These are phyloP conservation scores for Abrostola tripartita DNA, from an alignment of 2,888 invertebrate species.

Conservation along the genomic window DNA sequence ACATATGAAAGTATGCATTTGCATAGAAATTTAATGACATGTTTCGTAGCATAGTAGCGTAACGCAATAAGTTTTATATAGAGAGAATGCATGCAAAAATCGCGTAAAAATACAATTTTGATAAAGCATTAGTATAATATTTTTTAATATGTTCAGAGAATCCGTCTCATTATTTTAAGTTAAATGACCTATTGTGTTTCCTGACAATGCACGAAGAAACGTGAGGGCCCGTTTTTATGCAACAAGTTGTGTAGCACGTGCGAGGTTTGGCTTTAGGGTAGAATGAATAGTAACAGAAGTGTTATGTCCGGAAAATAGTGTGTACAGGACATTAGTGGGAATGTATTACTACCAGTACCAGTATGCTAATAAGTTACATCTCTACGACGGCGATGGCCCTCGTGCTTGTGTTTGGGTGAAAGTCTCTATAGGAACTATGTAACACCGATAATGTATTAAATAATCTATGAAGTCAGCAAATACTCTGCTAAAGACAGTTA, in stretches of 20 bases:
- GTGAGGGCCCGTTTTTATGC: slow-evolving; percentile 54
- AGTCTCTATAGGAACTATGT: slow-evolving; percentile 47
- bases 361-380: slow-evolving; percentile 66
- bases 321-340: slow-evolving; percentile 41
- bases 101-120: neutral
- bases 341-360: slow-evolving; percentile 47
- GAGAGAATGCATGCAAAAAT: neutral
- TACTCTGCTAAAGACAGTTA: neutral
- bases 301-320: slow-evolving; percentile 32
- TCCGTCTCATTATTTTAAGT: slow-evolving; percentile 52
- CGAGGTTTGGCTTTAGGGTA: slow-evolving; percentile 38
- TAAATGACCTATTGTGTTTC: slow-evolving; percentile 65
- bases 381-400: slow-evolving; percentile 54
- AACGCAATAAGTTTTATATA: neutral
- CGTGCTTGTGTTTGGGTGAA: slow-evolving; percentile 61
- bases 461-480: slow-evolving; percentile 26
- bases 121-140: slow-evolving; percentile 4
- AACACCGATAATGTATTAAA: slow-evolving; percentile 38
- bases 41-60: too few relatives aligned
- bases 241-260: slow-evolving; percentile 57
- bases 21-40: neutral
- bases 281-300: slow-evolving; percentile 37
- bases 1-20: neutral
- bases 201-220: slow-evolving; percentile 60
- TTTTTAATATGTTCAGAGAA: slow-evolving; percentile 27